phyloP scores from a whole-genome alignment of 1,140 invertebrate genomes.

The Sesamia nonagrioides region DNA sequence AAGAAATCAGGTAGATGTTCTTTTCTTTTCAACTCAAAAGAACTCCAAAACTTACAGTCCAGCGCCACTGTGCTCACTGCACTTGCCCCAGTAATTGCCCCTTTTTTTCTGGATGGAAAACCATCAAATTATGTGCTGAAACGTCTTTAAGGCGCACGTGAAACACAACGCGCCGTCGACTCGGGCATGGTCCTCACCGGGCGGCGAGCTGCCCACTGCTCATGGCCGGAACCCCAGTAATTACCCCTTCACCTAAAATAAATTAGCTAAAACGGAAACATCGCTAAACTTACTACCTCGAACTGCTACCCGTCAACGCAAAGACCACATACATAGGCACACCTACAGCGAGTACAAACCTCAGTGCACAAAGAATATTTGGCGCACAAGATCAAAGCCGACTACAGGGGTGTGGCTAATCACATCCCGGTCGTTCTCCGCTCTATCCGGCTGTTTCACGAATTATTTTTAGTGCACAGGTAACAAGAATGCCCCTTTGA shows the following conservation, averaged over 20 bases:
- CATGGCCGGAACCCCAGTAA: too few species aligned
- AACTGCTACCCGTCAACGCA: background rate
- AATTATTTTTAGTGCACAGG: constrained; percentile 75
- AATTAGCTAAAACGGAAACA: background rate
- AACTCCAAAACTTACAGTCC: too few species aligned
- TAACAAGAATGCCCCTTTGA: constrained; percentile 80
- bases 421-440: constrained; percentile 58
- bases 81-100: too few species aligned
- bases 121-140: too few species aligned
- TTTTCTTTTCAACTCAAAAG: too few species aligned
- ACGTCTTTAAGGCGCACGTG: too few species aligned
- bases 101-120: too few species aligned
- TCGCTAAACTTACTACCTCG: background rate
- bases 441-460: constrained; percentile 58
- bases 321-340: constrained; percentile 13
- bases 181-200: too few species aligned
- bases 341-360: background rate
- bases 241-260: background rate
- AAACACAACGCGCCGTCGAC: too few species aligned
- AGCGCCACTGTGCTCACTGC: too few species aligned
- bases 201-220: too few species aligned
- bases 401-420: constrained; percentile 71
- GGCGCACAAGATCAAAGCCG: constrained; percentile 66
- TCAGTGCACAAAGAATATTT: constrained; percentile 50
- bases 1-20: too few species aligned